phyloP scores from a whole-genome alignment of 2,113 vertebrate species.

The Forbesichthys papilliferus region DNA sequence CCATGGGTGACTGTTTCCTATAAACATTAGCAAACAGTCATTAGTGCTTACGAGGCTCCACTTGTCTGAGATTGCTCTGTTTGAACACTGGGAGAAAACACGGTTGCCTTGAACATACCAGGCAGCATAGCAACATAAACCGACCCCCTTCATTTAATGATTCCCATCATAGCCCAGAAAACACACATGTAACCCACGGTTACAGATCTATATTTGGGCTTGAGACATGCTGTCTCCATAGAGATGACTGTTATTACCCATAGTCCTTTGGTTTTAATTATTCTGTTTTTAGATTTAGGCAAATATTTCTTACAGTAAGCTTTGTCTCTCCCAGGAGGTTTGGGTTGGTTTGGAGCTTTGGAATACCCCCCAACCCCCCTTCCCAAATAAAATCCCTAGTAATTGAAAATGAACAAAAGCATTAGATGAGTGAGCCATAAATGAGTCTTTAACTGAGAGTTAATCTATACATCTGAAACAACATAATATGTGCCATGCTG shows the following conservation, averaged over 20 bases:
- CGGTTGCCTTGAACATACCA: constrained; percentile 29
- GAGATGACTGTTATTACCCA: constrained; percentile 24
- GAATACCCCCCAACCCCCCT: constrained; percentile 23
- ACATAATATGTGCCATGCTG: neutral
- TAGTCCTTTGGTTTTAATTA: constrained; percentile 33
- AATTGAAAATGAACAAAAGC: constrained; percentile 16
- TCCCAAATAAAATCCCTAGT: constrained; percentile 1
- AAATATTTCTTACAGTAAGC: constrained; percentile 28
- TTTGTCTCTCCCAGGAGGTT: constrained; percentile 51
- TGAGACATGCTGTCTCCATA: constrained; percentile 26
- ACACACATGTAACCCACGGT: constrained; percentile 14
- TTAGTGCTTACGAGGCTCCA: constrained; percentile 53
- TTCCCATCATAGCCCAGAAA: constrained; percentile 23
- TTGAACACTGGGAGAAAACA: constrained; percentile 18
- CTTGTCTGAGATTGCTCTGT: constrained; percentile 33
- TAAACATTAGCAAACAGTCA: constrained; percentile 62
- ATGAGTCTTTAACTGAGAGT: neutral
- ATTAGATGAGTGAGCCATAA: neutral
- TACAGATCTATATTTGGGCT: constrained; percentile 57
- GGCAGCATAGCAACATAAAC: constrained; percentile 18
- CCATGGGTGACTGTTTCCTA: constrained; percentile 31
- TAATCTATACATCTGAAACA: neutral
- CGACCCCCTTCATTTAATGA: constrained; percentile 27
- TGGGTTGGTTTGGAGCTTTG: constrained; percentile 38
- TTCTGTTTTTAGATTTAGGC: constrained; percentile 63